Conservation (phyloP, 2,113 vertebrate species). For the Melanostigma gelatinosum region DNA sequence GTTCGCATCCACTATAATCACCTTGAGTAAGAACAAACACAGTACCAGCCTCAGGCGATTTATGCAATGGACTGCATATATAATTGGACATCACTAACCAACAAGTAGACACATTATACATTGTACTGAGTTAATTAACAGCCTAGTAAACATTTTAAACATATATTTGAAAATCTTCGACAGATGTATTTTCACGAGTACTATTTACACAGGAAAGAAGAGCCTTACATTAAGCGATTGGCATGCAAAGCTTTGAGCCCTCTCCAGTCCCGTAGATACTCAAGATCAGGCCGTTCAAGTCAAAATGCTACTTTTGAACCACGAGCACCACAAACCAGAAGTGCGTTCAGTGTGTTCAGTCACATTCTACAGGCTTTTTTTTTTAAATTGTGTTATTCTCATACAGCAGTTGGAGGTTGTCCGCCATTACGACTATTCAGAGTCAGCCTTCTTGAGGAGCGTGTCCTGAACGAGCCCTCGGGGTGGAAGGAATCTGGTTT, state of each 20-base stretch:
- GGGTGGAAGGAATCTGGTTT: constrained; percentile 87
- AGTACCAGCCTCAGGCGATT: constrained; percentile 1
- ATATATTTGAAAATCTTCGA: constrained; percentile 49
- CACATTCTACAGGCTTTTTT: constrained; percentile 19
- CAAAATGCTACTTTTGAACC: constrained; percentile 55
- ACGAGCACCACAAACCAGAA: constrained; percentile 28
- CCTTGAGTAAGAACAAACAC: constrained; percentile 21
- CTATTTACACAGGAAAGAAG: constrained; percentile 55
- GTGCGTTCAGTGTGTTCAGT: constrained; percentile 11
- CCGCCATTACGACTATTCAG: constrained; percentile 82
- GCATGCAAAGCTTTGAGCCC: constrained; percentile 69
- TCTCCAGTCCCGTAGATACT: constrained; percentile 43
- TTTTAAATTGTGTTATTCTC: constrained; percentile 36
- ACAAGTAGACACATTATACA: constrained; percentile 50
- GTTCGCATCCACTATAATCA: constrained; percentile 20
- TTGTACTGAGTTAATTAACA: constrained; percentile 49
- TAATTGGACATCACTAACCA: constrained; percentile 31
- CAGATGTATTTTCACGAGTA: constrained; percentile 58
- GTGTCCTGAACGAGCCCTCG: constrained; percentile 88
- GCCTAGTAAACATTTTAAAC: constrained; percentile 53
- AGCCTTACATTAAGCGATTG: constrained; percentile 49
- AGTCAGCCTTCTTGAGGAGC: constrained; percentile 81
- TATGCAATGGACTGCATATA: constrained; percentile 13
- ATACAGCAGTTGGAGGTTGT: constrained; percentile 87
- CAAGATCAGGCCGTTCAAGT: constrained; percentile 47